Evolutionary conservation across 2,888 invertebrate genomes (phyloP), one percentile per base, ranked within the genome.

Genomic region (Pammene fasciana): DNA sequence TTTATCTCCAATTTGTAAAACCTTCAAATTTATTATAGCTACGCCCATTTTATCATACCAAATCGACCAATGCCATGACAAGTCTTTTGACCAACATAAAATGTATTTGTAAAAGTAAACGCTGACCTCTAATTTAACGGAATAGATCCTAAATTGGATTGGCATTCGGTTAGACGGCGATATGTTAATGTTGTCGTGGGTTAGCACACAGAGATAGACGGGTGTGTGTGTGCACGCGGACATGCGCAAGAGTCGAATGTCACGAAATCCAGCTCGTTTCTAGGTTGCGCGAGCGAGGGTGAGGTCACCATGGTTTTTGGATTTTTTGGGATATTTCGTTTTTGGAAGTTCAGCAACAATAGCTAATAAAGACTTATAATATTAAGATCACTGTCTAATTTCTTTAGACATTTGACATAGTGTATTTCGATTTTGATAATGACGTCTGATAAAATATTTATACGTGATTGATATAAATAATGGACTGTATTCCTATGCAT

Each of bases 251-350:
- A 67, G 76, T 74, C 80, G 83, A 87, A 86, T 91, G 91, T 91
- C 92, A 91, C 91, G 89, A 92, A 91, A 91, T 90, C 87, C 81
- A 88, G 84, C 85, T 79, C 82, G 90, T 89, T 91, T 90, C 87
- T 92, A 92, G 92, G 92, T 90, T 92, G 90, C 88, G 90, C 88
- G 82, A 80, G 88, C 88, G 89, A 86, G 77, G 73, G 72, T 80
- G 67, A 72, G 75, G 83, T 82, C 81, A 73, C 90, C 82, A 86
- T 80, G 79, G 68, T 61, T 72, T 72, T 56, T 68, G 46, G 54
- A 7, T 18, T 13, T 61, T 55, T 26, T 18, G 26, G 67, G 67
- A 67, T 46, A 54, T 34, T 52, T 14, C 11, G n/a, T 62, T 10
- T 56, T 56, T 38, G 9, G 9, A 9, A 9, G 6, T 38, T 10